phyloP scores from a whole-genome alignment of 2,113 vertebrate genomes.

The Ceyx cyanopectus region DNA sequence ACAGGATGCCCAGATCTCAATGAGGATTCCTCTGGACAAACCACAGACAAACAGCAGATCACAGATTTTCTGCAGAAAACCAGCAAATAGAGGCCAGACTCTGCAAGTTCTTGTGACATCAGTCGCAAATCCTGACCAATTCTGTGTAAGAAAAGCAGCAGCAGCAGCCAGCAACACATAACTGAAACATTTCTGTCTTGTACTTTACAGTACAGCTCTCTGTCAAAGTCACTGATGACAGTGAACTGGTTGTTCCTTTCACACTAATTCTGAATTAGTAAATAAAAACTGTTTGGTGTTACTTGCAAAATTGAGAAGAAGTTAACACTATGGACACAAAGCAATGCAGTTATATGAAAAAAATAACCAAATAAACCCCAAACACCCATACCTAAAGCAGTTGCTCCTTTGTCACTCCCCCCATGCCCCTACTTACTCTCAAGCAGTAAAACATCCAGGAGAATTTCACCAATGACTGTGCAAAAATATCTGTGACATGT shows the following conservation, averaged over 20 bases:
- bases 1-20: not conserved
- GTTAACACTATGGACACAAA: not conserved
- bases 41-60: not conserved
- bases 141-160: not conserved
- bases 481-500: not conserved
- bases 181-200: not conserved
- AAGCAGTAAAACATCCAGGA: not conserved
- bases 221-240: not conserved
- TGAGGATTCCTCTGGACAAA: not conserved
- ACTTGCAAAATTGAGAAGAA: not conserved
- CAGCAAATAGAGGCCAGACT: not conserved
- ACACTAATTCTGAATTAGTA: not conserved
- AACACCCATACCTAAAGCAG: not conserved
- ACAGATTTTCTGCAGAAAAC: not conserved
- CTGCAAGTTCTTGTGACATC: not conserved
- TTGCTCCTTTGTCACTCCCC: not conserved
- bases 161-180: not conserved
- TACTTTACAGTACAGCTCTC: not conserved
- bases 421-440: too few relatives aligned
- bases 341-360: not conserved
- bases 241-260: not conserved
- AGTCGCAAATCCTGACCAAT: slow-evolving; percentile 7
- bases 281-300: not conserved
- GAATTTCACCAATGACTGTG: not conserved
- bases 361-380: not conserved